Base-by-base conservation (phyloP, 2,888 invertebrate genomes). In the Sinodicranocentrus sp. region DNA sequence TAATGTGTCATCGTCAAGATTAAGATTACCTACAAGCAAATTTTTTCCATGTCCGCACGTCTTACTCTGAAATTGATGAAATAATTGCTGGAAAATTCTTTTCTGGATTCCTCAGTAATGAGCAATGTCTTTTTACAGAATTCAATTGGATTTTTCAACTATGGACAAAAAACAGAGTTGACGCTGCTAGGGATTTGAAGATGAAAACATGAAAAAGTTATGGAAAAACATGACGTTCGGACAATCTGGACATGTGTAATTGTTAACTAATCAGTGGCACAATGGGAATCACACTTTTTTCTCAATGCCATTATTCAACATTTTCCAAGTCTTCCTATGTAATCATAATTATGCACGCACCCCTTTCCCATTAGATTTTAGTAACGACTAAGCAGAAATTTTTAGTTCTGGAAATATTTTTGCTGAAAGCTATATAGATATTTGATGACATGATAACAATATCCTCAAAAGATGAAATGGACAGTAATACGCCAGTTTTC, bases 1-100 rank as follows among this genome's bases (percentile, higher is more conserved):
- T 33, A 63, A 17, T 54, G 63, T 63, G 63, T 63, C 63, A 63
- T 63, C 63, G 33, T 63, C 17, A 63, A 33, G 63, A 63, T 63
- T 63, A n/a, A n/a, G n/a, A n/a, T n/a, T n/a, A n/a, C n/a, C n/a
- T n/a, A 33, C 33, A 6, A 3, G 33, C 33, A 3, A 63, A 33
- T 25, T 63, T 17, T 59, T 13, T 48, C 15, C 48, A 10, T 48
- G 10, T 33, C 33, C 10, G 33, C 3, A 10, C 10, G 33, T 33
- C 5, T 10, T 33, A 33, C 5, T 33, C 33, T 33, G 33, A 33
- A 33, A 33, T 33, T 33, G 33, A 33, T 33, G 33, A 10, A 33
- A 33, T 33, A 33, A 33, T 33, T 33, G 33, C 10, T 48, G 48
- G 48, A 48, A 48, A 48, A 48, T 48, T 48, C n/a, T 23, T 48